Percentiles rank a stretch among this genome's conserved stretches.
Conservation (phyloP, 2,797 vertebrate genomes). For the Pseudochromis fuscus region DNA sequence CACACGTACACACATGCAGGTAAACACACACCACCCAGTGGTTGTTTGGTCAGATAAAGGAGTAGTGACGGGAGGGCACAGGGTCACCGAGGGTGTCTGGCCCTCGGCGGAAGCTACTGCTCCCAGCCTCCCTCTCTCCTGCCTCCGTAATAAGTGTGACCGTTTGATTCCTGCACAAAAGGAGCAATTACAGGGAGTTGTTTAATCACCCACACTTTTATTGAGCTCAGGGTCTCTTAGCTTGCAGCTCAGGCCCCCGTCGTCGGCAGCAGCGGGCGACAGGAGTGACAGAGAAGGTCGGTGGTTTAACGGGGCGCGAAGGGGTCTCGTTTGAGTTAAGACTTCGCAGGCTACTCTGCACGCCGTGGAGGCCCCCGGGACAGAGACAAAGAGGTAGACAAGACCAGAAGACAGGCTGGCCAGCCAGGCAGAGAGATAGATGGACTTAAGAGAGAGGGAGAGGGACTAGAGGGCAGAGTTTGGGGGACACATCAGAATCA, state of each 20-base stretch:
- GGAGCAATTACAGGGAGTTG: constrained; percentile 84
- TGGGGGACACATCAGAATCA: constrained; percentile 63
- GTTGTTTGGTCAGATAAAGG: constrained; percentile 82
- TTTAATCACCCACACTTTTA: constrained; percentile 85
- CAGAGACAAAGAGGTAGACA: constrained; percentile 74
- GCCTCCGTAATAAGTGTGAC: constrained; percentile 75
- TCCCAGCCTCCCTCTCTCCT: constrained; percentile 53
- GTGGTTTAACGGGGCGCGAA: constrained; percentile 81
- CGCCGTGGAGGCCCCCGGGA: constrained; percentile 68
- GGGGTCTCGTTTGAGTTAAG: constrained; percentile 80
- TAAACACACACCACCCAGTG: constrained; percentile 58
- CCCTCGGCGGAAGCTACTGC: constrained; percentile 64
- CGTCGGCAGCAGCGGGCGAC: constrained; percentile 64
- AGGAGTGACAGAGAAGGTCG: constrained; percentile 84
- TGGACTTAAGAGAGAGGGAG: constrained; percentile 62
- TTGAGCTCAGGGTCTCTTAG: constrained; percentile 80
- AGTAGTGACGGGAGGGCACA: constrained; percentile 73
- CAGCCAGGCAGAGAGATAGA: constrained; percentile 74
- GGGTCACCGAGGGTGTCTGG: constrained; percentile 76
- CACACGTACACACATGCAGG: constrained; percentile 39
- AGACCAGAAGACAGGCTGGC: constrained; percentile 67
- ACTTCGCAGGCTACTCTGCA: constrained; percentile 69
- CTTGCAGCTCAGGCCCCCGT: constrained; percentile 80
- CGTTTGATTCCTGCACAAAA: constrained; percentile 82
- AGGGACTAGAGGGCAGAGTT: constrained; percentile 65